phyloP scores from a whole-genome alignment of 2,797 vertebrate genomes.

The Linurgus olivaceus region DNA sequence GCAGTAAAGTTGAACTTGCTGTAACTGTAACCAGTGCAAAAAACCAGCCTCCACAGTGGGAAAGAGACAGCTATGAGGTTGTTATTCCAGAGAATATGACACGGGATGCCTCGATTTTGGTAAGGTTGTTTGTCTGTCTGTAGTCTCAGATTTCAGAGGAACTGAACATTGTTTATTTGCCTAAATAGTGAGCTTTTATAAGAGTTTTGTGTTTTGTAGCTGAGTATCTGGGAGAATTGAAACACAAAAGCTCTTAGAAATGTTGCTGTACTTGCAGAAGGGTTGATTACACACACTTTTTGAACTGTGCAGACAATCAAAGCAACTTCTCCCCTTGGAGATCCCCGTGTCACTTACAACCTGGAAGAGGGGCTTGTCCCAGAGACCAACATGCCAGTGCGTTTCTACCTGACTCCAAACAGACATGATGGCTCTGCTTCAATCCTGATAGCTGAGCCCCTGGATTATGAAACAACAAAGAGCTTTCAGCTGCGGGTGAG shows the following conservation, averaged over 20 bases:
- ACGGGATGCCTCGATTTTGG: slow-evolving; percentile 80
- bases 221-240: not conserved
- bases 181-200: not conserved
- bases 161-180: not conserved
- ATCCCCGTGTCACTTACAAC: slow-evolving; percentile 87
- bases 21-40: slow-evolving; percentile 85
- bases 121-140: slow-evolving; percentile 26
- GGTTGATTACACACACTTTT: not conserved
- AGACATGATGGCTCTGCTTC: slow-evolving; percentile 86
- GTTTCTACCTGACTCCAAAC: slow-evolving; percentile 90
- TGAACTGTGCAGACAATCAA: slow-evolving; percentile 79
- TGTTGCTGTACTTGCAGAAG: not conserved
- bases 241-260: not conserved
- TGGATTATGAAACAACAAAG: slow-evolving; percentile 87
- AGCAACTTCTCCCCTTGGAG: slow-evolving; percentile 84
- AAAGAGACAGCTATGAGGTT: slow-evolving; percentile 82
- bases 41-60: slow-evolving; percentile 88
- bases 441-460: slow-evolving; percentile 85
- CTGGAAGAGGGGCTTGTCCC: slow-evolving; percentile 88
- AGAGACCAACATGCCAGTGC: slow-evolving; percentile 88
- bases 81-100: slow-evolving; percentile 84
- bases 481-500: slow-evolving; percentile 85
- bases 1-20: slow-evolving; percentile 81
- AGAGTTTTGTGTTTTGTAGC: not conserved
- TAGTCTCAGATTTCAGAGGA: not conserved